These are phyloP conservation scores for Apoderus coryli DNA, from an alignment of 2,888 invertebrate species.

Conservation along the genomic window DNA sequence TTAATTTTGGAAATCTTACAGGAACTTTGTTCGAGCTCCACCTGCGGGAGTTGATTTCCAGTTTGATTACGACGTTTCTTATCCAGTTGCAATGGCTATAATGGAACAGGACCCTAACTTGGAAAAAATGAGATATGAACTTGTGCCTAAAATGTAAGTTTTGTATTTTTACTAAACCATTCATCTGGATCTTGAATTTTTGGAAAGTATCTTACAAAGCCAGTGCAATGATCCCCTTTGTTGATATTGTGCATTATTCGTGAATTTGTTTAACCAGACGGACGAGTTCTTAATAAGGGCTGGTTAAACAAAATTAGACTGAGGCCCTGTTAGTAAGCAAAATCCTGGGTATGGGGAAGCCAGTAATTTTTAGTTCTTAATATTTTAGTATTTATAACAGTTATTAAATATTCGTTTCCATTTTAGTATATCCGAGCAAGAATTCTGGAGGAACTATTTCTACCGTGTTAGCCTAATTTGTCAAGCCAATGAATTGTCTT, in stretches of 20 bases:
- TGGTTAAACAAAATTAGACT: no score
- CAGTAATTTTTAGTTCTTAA: no score
- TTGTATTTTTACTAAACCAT: no score
- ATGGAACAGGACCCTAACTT: constrained; percentile 91
- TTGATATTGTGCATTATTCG: no score
- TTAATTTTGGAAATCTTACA: constrained; percentile 6
- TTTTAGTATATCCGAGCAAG: constrained; percentile 84
- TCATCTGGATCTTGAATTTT: constrained; percentile 2
- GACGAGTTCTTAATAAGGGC: no score
- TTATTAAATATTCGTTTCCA: no score
- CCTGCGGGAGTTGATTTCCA: constrained; percentile 90
- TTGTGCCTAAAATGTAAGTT: constrained; percentile 97
- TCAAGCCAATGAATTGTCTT: constrained; percentile 72
- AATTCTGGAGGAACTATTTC: constrained; percentile 99
- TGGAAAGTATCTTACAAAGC: no score
- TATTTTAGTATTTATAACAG: no score
- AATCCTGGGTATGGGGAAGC: no score
- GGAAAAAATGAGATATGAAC: constrained; percentile 96
- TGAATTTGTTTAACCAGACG: no score
- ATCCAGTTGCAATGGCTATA: constrained; percentile 87
- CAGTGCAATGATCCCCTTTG: no score
- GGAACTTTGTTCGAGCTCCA: constrained; percentile 91
- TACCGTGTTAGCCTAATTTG: constrained; percentile 97
- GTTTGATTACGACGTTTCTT: constrained; percentile 86
- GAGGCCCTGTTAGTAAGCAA: no score